A percentile compares a stretch with the other conserved stretches of the same genome.
Conservation (phyloP, 2,888 invertebrate species). For the Pyrrhia umbra region DNA sequence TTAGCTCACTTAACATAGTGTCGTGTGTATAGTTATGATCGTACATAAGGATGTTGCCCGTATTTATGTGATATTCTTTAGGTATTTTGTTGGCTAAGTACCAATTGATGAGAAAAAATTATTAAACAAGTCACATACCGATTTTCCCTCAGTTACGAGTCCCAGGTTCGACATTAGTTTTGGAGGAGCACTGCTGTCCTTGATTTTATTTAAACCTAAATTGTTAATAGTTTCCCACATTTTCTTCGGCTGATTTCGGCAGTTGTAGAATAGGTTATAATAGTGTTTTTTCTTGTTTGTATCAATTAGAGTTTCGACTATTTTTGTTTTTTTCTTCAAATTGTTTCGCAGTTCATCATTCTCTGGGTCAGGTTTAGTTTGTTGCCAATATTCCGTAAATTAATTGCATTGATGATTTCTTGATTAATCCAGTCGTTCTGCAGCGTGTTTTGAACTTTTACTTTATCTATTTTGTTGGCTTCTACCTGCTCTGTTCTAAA, state of each 20-base stretch:
- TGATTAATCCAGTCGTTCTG: slow-evolving; percentile 58
- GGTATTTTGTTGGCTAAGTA: slow-evolving; percentile 30
- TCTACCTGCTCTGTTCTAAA: slow-evolving; percentile 11
- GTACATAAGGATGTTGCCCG: slow-evolving; percentile 2
- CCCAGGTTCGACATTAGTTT: background rate
- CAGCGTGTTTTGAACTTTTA: slow-evolving; percentile 46
- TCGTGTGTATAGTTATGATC: background rate
- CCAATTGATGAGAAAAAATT: slow-evolving; percentile 45
- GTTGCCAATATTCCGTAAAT: slow-evolving; percentile 52
- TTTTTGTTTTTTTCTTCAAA: slow-evolving; percentile 22
- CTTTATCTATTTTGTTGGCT: slow-evolving; percentile 37
- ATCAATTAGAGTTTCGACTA: slow-evolving; percentile 19
- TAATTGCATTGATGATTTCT: slow-evolving; percentile 46
- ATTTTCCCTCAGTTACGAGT: slow-evolving; percentile 28
- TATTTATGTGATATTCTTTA: background rate
- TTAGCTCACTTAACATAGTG: background rate
- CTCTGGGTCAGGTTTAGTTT: slow-evolving; percentile 30
- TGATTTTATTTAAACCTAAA: slow-evolving; percentile 45
- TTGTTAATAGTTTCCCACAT: slow-evolving; percentile 55
- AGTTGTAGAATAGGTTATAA: background rate
- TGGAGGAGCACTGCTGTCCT: slow-evolving; percentile 26
- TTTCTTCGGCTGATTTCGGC: slow-evolving; percentile 41
- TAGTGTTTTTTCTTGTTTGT: slow-evolving; percentile 38
- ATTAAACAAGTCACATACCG: slow-evolving; percentile 55
- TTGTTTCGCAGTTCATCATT: slow-evolving; percentile 28